These are phyloP conservation scores for Falcaria lacertinaria DNA, from an alignment of 2,888 invertebrate species.

Conservation along the genomic window DNA sequence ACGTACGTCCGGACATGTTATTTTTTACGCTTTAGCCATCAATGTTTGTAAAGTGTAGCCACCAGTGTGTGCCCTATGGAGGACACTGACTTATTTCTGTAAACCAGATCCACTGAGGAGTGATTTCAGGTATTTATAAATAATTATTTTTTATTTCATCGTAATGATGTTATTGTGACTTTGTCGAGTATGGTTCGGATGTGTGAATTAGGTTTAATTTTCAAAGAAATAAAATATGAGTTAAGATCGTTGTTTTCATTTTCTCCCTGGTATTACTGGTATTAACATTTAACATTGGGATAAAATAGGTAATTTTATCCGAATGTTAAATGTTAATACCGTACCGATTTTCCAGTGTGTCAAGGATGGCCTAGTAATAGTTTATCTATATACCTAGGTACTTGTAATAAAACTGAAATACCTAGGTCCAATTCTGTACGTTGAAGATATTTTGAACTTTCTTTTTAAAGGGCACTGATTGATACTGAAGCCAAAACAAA, in stretches of 20 bases:
- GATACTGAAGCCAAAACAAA: too few relatives aligned
- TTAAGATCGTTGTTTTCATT: neutral
- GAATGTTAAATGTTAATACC: too few relatives aligned
- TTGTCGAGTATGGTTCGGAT: conserved; percentile 48
- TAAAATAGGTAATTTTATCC: too few relatives aligned
- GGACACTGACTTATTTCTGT: conserved; percentile 54
- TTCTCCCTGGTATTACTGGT: neutral
- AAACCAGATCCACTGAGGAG: conserved; percentile 71
- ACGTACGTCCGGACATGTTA: conserved; percentile 46
- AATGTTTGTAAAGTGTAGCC: conserved; percentile 61
- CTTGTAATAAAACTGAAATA: too few relatives aligned
- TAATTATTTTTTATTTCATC: conserved; percentile 49
- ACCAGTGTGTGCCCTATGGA: conserved; percentile 53
- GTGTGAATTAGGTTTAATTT: conserved; percentile 52
- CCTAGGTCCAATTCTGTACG: too few relatives aligned
- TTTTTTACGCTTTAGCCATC: conserved; percentile 45
- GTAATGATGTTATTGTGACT: conserved; percentile 51
- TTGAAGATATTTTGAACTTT: too few relatives aligned
- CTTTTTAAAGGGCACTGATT: too few relatives aligned
- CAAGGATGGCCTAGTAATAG: too few relatives aligned
- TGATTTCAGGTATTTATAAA: conserved; percentile 74
- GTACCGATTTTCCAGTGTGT: too few relatives aligned
- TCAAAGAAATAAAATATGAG: conserved; percentile 44
- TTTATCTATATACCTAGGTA: too few relatives aligned
- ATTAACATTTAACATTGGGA: too few relatives aligned